Evolutionary conservation across 2,113 vertebrate species (phyloP), one percentile per base, ranked within the genome.

Genomic region (Bambusicola thoracicus): DNA sequence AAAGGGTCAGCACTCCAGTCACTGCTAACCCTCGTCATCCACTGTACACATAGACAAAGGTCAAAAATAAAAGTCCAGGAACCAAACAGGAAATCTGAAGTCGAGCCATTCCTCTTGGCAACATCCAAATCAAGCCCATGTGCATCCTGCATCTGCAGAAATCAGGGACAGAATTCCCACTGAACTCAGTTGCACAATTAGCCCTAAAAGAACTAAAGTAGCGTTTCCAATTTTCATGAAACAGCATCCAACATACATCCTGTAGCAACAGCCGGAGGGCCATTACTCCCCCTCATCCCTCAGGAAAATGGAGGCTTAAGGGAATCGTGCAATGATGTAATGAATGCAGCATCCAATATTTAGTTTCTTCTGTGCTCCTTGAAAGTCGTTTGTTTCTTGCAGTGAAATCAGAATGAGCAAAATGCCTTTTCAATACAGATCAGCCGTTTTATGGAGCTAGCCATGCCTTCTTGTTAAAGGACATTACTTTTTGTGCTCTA

Each of bases 361-460:
- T 27, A 55, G 30, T 22, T 58, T 59, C 44, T 85, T 91, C n/a
- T 72, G 55, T 56, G 22, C 43, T 87, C 61, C 30, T 83, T 85
- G 59, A 48, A 75, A 88, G 44, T 62, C 0, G 0, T 68, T 85
- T 74, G 29, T 27, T 75, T 77, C 82, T 90, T 65, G 41, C 73
- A 88, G 62, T 7, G 73, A 95, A 85, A 92, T 68, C 62, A 81
- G 38, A 78, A 30, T n/a, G 56, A 89, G 43, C 15, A 80, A 92
- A 95, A 83, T 72, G 87, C 46, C 56, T 94, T 87, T 94, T 65
- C 1, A 4, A 81, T 65, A 41, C 85, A 90, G 69, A 66, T 91
- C 62, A 74, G 90, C 80, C 88, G 66, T 72, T 93, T 65, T 32
- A 68, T 27, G 73, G 82, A 73, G 51, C 36, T 67, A 80, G 41